phyloP scores from a whole-genome alignment of 2,797 vertebrate genomes.

The Falco rusticolus region DNA sequence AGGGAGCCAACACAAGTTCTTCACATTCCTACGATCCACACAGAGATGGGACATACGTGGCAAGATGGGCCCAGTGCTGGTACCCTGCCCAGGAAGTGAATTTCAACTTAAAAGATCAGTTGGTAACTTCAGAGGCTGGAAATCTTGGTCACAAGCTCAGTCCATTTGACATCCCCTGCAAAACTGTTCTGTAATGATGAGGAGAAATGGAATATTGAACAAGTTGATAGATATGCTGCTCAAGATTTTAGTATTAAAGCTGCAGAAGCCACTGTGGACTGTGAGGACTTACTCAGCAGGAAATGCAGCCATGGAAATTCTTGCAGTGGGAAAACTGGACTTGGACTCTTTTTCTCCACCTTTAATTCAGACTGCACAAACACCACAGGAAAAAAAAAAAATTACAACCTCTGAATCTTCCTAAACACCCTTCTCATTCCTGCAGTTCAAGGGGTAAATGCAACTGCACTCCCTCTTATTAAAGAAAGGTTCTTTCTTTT shows the following conservation, averaged over 20 bases:
- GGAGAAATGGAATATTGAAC: neutral
- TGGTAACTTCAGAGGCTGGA: neutral
- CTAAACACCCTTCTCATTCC: neutral
- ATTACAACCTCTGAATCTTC: neutral
- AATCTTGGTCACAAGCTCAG: neutral
- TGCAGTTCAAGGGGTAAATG: neutral
- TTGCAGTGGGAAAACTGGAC: neutral
- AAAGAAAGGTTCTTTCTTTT: neutral
- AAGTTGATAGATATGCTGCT: neutral
- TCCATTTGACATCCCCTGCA: neutral
- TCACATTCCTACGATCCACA: neutral
- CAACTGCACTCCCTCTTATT: neutral
- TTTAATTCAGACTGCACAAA: slow-evolving; percentile 1
- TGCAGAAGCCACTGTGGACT: neutral
- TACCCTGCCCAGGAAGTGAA: neutral
- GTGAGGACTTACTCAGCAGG: neutral
- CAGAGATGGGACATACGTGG: slow-evolving; percentile 48
- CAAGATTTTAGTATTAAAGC: neutral
- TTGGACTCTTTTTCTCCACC: neutral
- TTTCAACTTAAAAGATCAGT: neutral
- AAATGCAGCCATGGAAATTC: slow-evolving; percentile 44
- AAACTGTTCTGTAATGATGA: neutral
- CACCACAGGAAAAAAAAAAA: neutral
- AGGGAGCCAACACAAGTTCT: neutral
- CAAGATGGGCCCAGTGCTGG: neutral